These are phyloP conservation scores for Gastrophysa polygoni DNA, from an alignment of 2,888 invertebrate species.

Conservation along the genomic window DNA sequence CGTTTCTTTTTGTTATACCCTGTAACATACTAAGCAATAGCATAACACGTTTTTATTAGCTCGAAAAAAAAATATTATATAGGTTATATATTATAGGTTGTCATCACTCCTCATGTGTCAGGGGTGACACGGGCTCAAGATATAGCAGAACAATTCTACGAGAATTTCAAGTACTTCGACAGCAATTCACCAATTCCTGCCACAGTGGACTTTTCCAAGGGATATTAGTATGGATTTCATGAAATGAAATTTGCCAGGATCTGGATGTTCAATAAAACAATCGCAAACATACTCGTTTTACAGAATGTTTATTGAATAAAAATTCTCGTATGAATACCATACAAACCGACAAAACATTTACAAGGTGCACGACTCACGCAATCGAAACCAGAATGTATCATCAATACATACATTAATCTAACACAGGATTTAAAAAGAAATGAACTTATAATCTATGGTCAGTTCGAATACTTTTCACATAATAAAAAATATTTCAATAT, in stretches of 20 bases:
- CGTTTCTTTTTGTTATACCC: too few species aligned
- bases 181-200: slow-evolving; percentile 53
- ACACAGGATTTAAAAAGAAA: slow-evolving; percentile 17
- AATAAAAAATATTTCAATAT: slow-evolving; percentile 31
- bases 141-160: slow-evolving; percentile 58
- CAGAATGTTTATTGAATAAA: slow-evolving; percentile 14
- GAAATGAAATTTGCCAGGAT: too few species aligned
- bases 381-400: neutral
- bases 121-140: slow-evolving; percentile 55
- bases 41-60: neutral
- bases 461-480: slow-evolving; percentile 37
- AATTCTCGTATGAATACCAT: slow-evolving; percentile 7
- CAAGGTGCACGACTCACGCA: slow-evolving; percentile 35
- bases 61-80: too few species aligned
- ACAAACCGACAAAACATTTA: slow-evolving; percentile 37
- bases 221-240: too few species aligned
- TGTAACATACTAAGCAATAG: too few species aligned
- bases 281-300: neutral
- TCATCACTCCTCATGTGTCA: slow-evolving; percentile 56
- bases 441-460: slow-evolving; percentile 38
- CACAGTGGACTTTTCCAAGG: slow-evolving; percentile 52
- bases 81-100: slow-evolving; percentile 32
- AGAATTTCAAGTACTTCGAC: slow-evolving; percentile 57
- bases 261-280: too few species aligned
- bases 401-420: neutral